Evolutionary conservation across 2,797 vertebrate genomes (phyloP).

Genomic region (Lithobates sylvaticus): DNA sequence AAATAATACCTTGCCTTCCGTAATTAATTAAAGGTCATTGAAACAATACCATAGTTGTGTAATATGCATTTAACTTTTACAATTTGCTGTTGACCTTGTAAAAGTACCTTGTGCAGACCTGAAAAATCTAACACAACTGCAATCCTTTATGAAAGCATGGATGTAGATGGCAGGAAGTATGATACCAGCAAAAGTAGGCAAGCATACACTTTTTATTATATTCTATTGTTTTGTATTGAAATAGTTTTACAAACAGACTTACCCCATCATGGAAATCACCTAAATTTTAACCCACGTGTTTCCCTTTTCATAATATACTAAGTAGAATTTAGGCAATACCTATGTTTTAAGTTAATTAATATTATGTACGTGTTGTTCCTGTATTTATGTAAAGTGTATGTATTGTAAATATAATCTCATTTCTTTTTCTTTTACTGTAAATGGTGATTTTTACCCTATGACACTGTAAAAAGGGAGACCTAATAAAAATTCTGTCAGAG

Average conservation of each 20-base stretch:
- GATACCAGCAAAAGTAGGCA: conserved; percentile 71
- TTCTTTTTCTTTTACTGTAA: conserved; percentile 91
- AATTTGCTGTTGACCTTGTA: neutral
- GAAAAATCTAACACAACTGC: conserved; percentile 1
- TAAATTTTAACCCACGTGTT: conserved; percentile 81
- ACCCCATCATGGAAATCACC: conserved; percentile 81
- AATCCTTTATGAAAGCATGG: conserved; percentile 51
- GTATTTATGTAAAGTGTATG: conserved; percentile 99
- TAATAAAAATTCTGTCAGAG: conserved; percentile 89
- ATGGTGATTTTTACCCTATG: conserved; percentile 91
- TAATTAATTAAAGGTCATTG: neutral
- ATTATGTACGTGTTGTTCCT: conserved; percentile 98
- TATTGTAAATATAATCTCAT: conserved; percentile 99
- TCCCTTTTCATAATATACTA: conserved; percentile 84
- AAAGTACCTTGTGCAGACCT: conserved; percentile 8
- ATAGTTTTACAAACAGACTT: conserved; percentile 80
- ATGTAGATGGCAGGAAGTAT: conserved; percentile 66
- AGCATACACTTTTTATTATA: conserved; percentile 68
- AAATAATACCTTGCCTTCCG: neutral
- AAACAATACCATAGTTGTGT: neutral
- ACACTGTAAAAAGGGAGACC: conserved; percentile 90
- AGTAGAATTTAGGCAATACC: conserved; percentile 92
- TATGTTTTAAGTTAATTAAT: conserved; percentile 96
- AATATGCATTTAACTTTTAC: neutral
- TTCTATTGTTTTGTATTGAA: conserved; percentile 74